A percentile compares a stretch with the other conserved stretches of the same genome.
phyloP scores from a whole-genome alignment of 2,888 invertebrate genomes.

The Automeris io region DNA sequence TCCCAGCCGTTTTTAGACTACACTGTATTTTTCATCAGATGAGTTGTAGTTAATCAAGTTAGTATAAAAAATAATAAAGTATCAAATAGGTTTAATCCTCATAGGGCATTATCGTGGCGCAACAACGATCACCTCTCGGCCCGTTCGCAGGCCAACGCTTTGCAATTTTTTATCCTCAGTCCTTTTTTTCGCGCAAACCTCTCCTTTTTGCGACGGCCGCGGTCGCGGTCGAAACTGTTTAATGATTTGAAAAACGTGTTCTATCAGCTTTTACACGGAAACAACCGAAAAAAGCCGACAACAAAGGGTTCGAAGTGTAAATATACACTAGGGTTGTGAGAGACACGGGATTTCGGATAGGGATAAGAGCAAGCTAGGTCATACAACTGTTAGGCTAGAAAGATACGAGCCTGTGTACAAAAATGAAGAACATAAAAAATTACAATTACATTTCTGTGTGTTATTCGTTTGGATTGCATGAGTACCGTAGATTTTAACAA shows the following conservation, averaged over 20 bases:
- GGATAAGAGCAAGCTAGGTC: too few species aligned
- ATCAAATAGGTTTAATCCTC: slow-evolving; percentile 27
- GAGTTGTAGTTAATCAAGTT: too few species aligned
- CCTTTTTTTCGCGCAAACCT: slow-evolving; percentile 44
- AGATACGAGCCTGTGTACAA: too few species aligned
- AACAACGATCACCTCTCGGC: slow-evolving; percentile 54
- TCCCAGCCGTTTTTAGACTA: too few species aligned
- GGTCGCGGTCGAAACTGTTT: slow-evolving; percentile 72
- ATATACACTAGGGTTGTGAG: too few species aligned
- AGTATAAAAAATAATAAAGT: slow-evolving; percentile 50
- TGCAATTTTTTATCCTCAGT: slow-evolving; percentile 44
- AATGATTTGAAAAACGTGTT: slow-evolving; percentile 78
- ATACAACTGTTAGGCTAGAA: too few species aligned
- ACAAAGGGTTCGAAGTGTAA: slow-evolving; percentile 71
- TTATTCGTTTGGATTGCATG: too few species aligned
- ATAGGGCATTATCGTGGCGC: slow-evolving; percentile 44
- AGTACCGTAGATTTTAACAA: too few species aligned
- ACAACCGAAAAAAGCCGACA: slow-evolving; percentile 74
- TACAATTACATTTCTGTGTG: too few species aligned
- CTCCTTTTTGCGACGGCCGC: slow-evolving; percentile 58
- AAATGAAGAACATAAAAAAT: too few species aligned
- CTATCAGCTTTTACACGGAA: slow-evolving; percentile 75
- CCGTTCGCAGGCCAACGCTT: slow-evolving; percentile 40
- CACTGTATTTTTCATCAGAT: too few species aligned
- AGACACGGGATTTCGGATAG: too few species aligned